Conservation (phyloP, 2,888 invertebrate genomes). For the Caenorhabditis virilis region DNA sequence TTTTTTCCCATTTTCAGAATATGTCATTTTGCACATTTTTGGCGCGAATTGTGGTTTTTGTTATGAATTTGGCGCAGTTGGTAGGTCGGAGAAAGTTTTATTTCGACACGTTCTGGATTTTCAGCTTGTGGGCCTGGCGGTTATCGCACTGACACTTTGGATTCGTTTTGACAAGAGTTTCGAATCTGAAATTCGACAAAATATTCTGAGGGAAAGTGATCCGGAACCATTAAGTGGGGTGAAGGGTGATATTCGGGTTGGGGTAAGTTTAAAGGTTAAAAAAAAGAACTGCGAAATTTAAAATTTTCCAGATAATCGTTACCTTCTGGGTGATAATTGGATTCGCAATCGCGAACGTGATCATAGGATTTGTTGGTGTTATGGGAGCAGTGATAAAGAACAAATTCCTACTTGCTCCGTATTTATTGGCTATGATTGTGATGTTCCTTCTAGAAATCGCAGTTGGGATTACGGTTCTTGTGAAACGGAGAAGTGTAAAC, state of each 20-base stretch:
- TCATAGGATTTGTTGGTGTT: slow-evolving; percentile 57
- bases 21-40: slow-evolving; percentile 10
- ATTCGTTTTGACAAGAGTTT: slow-evolving; percentile 58
- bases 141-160: slow-evolving; percentile 58
- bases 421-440: slow-evolving; percentile 44
- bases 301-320: slow-evolving; percentile 59
- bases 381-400: slow-evolving; percentile 24
- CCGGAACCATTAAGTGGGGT: slow-evolving; percentile 38
- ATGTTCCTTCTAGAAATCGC: slow-evolving; percentile 59
- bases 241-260: slow-evolving; percentile 50
- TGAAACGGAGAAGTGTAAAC: slow-evolving; percentile 23
- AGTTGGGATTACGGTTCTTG: slow-evolving; percentile 54
- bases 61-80: slow-evolving; percentile 39
- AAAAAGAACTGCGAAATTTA: too few species aligned
- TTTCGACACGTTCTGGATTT: slow-evolving; percentile 10
- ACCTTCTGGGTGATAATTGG: slow-evolving; percentile 62
- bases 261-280: slow-evolving; percentile 16
- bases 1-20: too few species aligned
- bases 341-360: slow-evolving; percentile 50
- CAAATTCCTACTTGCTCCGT: slow-evolving; percentile 19
- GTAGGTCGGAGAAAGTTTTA: slow-evolving; percentile 9
- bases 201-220: slow-evolving; percentile 36
- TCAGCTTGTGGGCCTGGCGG: slow-evolving; percentile 54
- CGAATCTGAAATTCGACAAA: slow-evolving; percentile 52
- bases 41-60: slow-evolving; percentile 20